phyloP scores from a whole-genome alignment of 2,797 vertebrate genomes.

The Dendrocincla fuliginosa region DNA sequence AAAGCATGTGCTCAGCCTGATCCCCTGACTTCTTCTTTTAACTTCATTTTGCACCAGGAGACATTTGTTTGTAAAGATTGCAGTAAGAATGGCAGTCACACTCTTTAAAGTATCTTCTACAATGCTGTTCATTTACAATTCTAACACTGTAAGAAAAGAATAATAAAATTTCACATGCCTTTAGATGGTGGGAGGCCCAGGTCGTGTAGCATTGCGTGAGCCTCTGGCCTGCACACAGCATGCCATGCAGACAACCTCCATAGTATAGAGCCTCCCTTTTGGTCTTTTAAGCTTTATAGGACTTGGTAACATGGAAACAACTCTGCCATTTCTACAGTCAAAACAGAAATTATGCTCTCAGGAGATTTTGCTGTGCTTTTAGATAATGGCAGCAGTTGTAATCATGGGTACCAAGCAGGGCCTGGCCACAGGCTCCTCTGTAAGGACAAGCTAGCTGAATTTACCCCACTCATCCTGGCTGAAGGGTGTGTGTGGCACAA shows the following conservation, averaged over 20 bases:
- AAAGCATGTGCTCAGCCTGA: rapidly evolving
- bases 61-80: not conserved
- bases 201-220: not conserved
- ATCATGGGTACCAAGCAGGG: rapidly evolving
- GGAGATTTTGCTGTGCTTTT: not conserved
- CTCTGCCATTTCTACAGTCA: not conserved
- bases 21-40: not conserved
- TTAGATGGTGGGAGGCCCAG: not conserved
- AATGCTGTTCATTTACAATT: not conserved
- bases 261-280: not conserved
- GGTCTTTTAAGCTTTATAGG: not conserved
- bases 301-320: not conserved
- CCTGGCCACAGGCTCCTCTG: not conserved
- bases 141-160: not conserved
- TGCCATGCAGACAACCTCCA: not conserved
- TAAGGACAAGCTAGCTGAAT: not conserved
- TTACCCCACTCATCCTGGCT: rapidly evolving
- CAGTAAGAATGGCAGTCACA: not conserved
- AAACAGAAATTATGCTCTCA: not conserved
- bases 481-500: rapidly evolving
- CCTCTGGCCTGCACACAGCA: not conserved
- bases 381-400: not conserved
- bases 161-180: not conserved
- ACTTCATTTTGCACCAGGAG: not conserved
- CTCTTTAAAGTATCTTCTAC: not conserved